A percentile compares a stretch with the other conserved stretches of the same genome.
These are phyloP conservation scores for Pelagia noctiluca DNA, from an alignment of 30 jellyfish, hydroid and myxozoan species.

Conservation along the genomic window DNA sequence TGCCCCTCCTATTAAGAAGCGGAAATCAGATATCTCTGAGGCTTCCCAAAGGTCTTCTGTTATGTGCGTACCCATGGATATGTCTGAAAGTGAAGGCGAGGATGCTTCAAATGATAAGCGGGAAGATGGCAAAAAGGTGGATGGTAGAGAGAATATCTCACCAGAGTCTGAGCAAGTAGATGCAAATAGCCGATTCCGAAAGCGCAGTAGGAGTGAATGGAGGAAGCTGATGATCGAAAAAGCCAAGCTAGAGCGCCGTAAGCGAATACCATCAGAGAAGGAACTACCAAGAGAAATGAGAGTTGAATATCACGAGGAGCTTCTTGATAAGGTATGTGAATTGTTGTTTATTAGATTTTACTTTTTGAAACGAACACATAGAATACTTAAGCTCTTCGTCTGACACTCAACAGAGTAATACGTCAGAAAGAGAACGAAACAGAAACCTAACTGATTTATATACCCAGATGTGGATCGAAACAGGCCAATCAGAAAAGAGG, in stretches of 20 bases:
- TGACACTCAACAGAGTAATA: too few relatives aligned
- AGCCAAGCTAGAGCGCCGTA: constrained; percentile 35
- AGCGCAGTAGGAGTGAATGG: constrained; percentile 7
- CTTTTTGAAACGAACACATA: too few relatives aligned
- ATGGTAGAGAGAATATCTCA: not conserved
- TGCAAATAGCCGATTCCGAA: not conserved
- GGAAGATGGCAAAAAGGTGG: not conserved
- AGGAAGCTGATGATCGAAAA: constrained; percentile 20
- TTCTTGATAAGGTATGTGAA: constrained; percentile 52
- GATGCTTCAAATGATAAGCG: not conserved
- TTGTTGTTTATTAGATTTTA: not conserved
- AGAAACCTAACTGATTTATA: too few relatives aligned
- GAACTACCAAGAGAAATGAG: constrained; percentile 67
- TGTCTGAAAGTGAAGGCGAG: not conserved
- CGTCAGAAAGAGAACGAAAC: too few relatives aligned
- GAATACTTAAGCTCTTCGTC: too few relatives aligned
- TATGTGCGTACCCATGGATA: not conserved
- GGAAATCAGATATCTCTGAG: not conserved
- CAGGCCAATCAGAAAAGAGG: too few relatives aligned
- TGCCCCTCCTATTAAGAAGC: not conserved
- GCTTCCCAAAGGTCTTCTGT: not conserved
- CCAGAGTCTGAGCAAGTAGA: not conserved
- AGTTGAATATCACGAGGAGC: constrained; percentile 68
- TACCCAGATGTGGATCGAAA: too few relatives aligned
- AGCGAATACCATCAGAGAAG: constrained; percentile 44